These are phyloP conservation scores for Strigamia crassipes DNA, from an alignment of 2,888 invertebrate genomes.

Conservation along the genomic window DNA sequence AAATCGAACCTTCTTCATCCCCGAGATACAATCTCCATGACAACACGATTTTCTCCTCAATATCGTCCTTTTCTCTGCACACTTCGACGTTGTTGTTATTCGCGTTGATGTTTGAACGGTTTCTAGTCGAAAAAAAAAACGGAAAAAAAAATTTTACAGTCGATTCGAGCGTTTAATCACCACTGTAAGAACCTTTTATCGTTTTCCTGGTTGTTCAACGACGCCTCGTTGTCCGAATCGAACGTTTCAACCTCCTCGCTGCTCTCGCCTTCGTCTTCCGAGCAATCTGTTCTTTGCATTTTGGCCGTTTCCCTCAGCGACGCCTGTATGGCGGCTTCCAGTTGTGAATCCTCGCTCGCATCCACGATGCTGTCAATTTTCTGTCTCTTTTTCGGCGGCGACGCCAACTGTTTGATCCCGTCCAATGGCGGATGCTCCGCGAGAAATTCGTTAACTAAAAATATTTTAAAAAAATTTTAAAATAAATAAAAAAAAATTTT, in stretches of 20 bases:
- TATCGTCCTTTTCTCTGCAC: background rate
- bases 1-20: constrained; percentile 29
- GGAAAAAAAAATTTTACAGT: background rate
- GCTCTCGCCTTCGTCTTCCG: constrained; percentile 43
- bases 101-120: background rate
- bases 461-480: background rate
- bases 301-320: constrained; percentile 56
- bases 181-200: background rate
- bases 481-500: no score
- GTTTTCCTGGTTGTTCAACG: background rate
- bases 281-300: background rate
- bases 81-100: background rate
- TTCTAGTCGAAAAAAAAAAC: no score
- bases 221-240: constrained; percentile 48
- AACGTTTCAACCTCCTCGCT: constrained; percentile 49
- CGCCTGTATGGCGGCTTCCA: constrained; percentile 61
- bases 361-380: constrained; percentile 57
- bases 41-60: background rate
- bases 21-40: constrained; percentile 29
- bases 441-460: constrained; percentile 47
- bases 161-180: no score
- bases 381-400: constrained; percentile 40
- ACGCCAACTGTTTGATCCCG: background rate
- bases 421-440: constrained; percentile 47
- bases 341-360: constrained; percentile 61